These are phyloP conservation scores for Coregonus clupeaformis DNA, from an alignment of 2,113 vertebrate genomes.

Conservation along the genomic window DNA sequence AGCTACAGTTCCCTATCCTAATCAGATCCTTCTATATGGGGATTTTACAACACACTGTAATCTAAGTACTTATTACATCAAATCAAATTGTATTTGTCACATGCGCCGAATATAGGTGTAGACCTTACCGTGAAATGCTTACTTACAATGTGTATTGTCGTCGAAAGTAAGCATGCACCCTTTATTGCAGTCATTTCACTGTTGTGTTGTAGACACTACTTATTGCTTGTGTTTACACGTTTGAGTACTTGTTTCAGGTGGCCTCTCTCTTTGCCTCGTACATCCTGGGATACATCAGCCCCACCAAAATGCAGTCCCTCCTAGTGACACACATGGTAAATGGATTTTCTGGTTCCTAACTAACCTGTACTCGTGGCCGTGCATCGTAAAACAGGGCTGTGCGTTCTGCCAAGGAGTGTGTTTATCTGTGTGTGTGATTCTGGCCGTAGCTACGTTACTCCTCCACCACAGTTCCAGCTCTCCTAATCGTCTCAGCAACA, in stretches of 20 bases:
- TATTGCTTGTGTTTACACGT: not conserved
- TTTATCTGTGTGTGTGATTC: not conserved
- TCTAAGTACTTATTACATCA: not conserved
- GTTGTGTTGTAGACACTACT: not conserved
- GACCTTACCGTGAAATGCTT: too few species aligned
- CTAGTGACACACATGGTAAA: constrained; percentile 92
- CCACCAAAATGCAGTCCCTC: constrained; percentile 87
- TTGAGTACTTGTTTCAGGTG: constrained; percentile 77
- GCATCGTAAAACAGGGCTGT: not conserved
- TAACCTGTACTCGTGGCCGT: constrained; percentile 16
- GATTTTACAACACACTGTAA: not conserved
- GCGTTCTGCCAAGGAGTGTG: not conserved
- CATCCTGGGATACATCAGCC: constrained; percentile 89
- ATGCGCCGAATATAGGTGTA: too few species aligned
- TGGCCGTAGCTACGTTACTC: constrained; percentile 29
- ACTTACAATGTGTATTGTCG: not conserved
- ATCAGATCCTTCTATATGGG: not conserved
- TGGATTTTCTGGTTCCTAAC: not conserved
- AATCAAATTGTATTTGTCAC: too few species aligned
- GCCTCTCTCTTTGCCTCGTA: constrained; percentile 91
- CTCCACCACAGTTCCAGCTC: too few species aligned
- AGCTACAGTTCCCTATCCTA: not conserved
- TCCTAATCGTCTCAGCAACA: constrained; percentile 48
- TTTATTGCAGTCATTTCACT: not conserved
- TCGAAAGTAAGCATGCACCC: too few species aligned